Evolutionary conservation across 2,888 invertebrate species (phyloP), one percentile per base, ranked within the genome.

Genomic region (Sceliomorpha sp.): DNA sequence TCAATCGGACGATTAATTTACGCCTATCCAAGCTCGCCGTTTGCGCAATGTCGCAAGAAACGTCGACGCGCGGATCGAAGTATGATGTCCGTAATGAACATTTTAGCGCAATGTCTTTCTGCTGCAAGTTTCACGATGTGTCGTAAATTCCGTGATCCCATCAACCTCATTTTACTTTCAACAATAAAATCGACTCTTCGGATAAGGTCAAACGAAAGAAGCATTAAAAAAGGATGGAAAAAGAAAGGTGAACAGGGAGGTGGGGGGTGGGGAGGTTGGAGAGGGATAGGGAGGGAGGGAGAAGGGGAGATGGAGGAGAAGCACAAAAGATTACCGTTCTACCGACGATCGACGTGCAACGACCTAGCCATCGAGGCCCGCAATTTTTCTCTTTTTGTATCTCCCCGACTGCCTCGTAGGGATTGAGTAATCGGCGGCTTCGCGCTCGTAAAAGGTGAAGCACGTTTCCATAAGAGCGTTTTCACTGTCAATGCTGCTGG

Each of bases 401-500:
- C 9, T 29, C 47, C 37, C 37, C 29, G 51, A 31, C 58, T 51
- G 55, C 27, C 55, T 56, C 42, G 63, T 47, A 58, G 69, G 66
- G 60, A 75, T 75, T 72, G 72, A 75, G 72, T 75, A 75, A 75
- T 73, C 73, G 72, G 47, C 66, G 66, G 70, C 71, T 73, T 58
- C 39, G 66, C 70, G 68, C 67, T 75, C 73, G 70, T 75, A 75
- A 75, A 75, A 73, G 75, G 73, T 72, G 58, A 75, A 72, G 71
- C 73, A 66, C 70, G 75, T 75, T 73, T 75, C 75, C 73, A 75
- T 75, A 75, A 75, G 62, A 39, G 73, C 58, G 70, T 75, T 75
- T 73, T 75, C 73, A 72, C 73, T 75, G 75, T 72, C 75, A 75
- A 73, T 75, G 75, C 70, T 66, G 68, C 60, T 60, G 69, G 56